Evolutionary conservation across 2,797 vertebrate genomes (phyloP), one percentile per base, ranked within the genome.

Genomic region (Lophotriccus pileatus): DNA sequence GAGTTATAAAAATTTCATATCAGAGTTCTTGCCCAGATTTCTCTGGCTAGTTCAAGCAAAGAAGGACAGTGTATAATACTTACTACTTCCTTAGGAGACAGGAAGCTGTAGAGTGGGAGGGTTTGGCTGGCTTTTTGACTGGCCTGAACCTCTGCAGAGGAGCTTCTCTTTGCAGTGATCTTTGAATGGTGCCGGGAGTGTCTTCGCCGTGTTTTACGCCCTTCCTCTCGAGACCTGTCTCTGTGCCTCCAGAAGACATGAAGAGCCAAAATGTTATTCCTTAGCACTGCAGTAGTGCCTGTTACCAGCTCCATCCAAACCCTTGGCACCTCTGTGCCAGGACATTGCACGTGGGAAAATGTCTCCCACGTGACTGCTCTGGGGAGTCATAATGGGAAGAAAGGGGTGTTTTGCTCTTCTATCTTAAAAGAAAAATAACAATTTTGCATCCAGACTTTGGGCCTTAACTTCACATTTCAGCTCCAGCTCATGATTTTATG

Each of bases 21-120:
- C 69, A 10, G 43, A 69, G 53, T 74, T 92, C 82, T 91, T 60
- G 73, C 95, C 82, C 83, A 37, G 47, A 95, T 68, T 94, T 82
- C 50, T 17, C 28, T 81, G 68, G 93, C 95, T 93, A 81, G 58
- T 82, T 77, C 91, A 87, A 92, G 94, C 88, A 82, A 64, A 95
- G 84, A 12, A 94, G 53, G 84, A 85, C 77, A 89, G 85, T 27
- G 46, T 18, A 12, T 84, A 96, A 97, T 98, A 99, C 99, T 99
- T 99, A 99, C 99, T 96, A 98, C 98, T 98, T 98, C 96, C 70
- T 98, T 97, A 60, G 98, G 96, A 75, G 98, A 97, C 98, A 98
- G 96, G 97, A 98, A 98, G 98, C 98, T 97, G 98, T 98, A 98
- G 98, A 98, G 98, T 90, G 97, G 98, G 94, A 98, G 97, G 90